Evolutionary conservation across 2,797 vertebrate species (phyloP), one percentile per base, ranked within the genome.

Genomic region (Aselliscus stoliczkanus): DNA sequence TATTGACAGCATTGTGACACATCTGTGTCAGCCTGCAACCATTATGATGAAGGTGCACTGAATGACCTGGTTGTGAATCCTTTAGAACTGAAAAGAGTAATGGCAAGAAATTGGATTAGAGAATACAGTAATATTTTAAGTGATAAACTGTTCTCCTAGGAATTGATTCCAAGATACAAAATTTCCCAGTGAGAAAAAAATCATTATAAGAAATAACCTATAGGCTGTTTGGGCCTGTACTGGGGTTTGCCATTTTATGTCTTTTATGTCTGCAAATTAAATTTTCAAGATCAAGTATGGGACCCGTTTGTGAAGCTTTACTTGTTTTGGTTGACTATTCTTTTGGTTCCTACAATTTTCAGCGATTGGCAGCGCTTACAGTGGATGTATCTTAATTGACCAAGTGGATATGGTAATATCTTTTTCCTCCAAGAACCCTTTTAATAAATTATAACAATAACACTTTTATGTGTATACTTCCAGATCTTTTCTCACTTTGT

Each of bases 11-110:
- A 91, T 83, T 25, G 15, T 92, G 69, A 60, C 17, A 60, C 13
- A 81, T 95, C 56, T 88, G 10, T 56, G 7, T 70, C 54, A 81
- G 47, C 54, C 60, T 77, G 15, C 29, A 95, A 20, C 42, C 58
- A 7, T 93, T 93, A 62, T 64, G 34, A 76, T 76, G 17, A 44
- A 81, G 25, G 69, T 25, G n/a, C 94, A 82, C 27, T 73, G 58
- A 80, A 37, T 95, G 25, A 77, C 18, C 7, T 92, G 64, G 31
- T 67, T 94, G n/a, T 70, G 11, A 87, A 87, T 62, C 2, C 27
- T 29, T 83, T 83, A 84, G 75, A 88, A 95, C 9, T 64, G 12
- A 7, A 64, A 82, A 86, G 94, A 94, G 64, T 79, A 92, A 21
- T 92, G 64, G 15, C 56, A 58, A 58, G 18, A 72, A 86, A 73